Conservation (phyloP, 2,113 vertebrate species). For the Pteruthius melanotis region DNA sequence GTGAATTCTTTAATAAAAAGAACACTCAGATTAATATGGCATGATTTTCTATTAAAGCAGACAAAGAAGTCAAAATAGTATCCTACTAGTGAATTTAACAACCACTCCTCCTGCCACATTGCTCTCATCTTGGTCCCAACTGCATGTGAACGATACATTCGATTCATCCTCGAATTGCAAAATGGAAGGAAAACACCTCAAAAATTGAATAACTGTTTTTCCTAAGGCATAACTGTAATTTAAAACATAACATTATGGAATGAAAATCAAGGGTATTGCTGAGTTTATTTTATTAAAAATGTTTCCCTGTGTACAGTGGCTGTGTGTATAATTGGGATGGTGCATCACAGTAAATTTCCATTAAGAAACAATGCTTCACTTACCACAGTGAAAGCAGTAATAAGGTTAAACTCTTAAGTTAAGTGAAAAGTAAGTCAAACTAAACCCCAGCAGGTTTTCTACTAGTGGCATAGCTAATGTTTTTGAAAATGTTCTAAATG, state of each 20-base stretch:
- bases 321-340: neutral
- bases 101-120: neutral
- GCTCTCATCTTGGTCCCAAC: neutral
- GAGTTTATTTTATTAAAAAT: conserved; percentile 20
- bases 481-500: conserved; percentile 59
- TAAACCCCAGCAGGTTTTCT: conserved; percentile 57
- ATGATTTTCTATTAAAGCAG: neutral
- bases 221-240: neutral
- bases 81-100: neutral
- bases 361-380: conserved; percentile 47
- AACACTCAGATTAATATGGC: neutral
- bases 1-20: neutral
- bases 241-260: neutral
- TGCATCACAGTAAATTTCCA: conserved; percentile 26
- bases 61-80: neutral
- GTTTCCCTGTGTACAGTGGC: neutral
- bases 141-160: neutral
- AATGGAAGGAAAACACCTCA: neutral
- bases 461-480: conserved; percentile 38
- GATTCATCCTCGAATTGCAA: neutral
- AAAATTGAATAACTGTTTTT: conserved; percentile 6
- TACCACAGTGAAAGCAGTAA: conserved; percentile 17
- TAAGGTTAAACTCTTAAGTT: conserved; percentile 51
- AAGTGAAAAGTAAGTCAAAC: conserved; percentile 53
- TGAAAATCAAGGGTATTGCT: neutral